Evolutionary conservation across 2,888 invertebrate species (phyloP), one percentile per base, ranked within the genome.

Genomic region (Chrysolina oricalcia): DNA sequence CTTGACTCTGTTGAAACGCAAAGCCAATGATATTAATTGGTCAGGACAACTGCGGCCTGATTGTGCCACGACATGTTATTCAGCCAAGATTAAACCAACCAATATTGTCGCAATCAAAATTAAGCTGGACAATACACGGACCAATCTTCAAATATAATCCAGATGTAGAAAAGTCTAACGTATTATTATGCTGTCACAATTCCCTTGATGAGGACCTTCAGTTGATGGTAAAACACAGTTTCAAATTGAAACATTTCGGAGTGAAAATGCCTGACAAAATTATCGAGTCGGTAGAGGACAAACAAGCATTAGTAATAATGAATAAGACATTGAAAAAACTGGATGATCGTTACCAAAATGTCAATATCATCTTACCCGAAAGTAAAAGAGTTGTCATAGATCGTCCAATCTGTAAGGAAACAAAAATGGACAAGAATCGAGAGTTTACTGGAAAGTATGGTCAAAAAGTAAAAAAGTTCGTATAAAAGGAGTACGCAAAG

Each of bases 401-500:
- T n/a, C n/a, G n/a, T n/a, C n/a, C n/a, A n/a, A n/a, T n/a, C n/a
- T n/a, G n/a, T n/a, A n/a, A 41, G 64, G 21, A 40, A 1, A 5
- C 43, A 21, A 64, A 43, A 21, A 64, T 64, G 43, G 43, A 21
- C 11, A 15, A 64, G 8, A 10, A n/a, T n/a, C n/a, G 8, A 4
- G 41, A 19, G 19, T 64, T 64, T 64, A 46, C 71, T 69, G 72
- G 71, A 73, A 73, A 78, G 70, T 62, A 70, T n/a, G 41, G 59
- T 53, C 21, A 4, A 10, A 1, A 69, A 41, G 40, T 56, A 15
- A 15, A 41, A 53, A n/a, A 56, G 35, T 69, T 41, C 11, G 2
- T 59, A 8, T 15, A 40, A 11, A 59, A 53, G 13, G 40, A 17
- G 13, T 41, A 67, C 21, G 53, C 53, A 15, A 35, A 50, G 19